Base-by-base conservation (phyloP, 35 echinoderm and acorn worm genomes). In the Holothuria glaberrima region DNA sequence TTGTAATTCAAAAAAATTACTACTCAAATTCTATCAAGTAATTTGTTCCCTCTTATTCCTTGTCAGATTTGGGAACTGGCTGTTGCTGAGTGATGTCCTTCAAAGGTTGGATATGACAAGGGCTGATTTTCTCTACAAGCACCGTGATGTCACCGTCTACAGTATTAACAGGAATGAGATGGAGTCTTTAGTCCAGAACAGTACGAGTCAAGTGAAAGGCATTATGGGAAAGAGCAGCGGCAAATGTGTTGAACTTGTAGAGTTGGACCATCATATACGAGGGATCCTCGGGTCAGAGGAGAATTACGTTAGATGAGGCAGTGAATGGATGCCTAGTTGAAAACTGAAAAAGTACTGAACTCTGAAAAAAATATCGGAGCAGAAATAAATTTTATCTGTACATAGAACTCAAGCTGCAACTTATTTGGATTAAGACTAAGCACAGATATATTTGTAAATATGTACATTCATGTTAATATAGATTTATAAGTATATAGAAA, bases 1-100 rank as follows among this genome's bases (percentile, higher is more conserved):
- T n/a, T n/a, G n/a, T n/a, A n/a, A n/a, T n/a, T n/a, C n/a, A n/a
- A n/a, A n/a, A n/a, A 54, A 54, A 17, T 17, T 54, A 54, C 9
- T 14, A 9, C 0, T 54, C 50, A 54, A 9, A 54, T 54, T 54
- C 13, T 17, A 12, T 26, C 31, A 69, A 69, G 7, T 30, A 7
- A 6, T 81, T n/a, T 22, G 22, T 61, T 83, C 54, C 22, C 19
- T 33, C 21, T 69, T 69, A 4, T 73, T 69, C n/a, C 20, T 35
- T 85, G 16, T 68, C 64, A 94, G 92, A 58, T 65, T 85, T 46
- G 71, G 88, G 27, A 94, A 94, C 45, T 94, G 92, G 88, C 57
- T 94, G 13, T 20, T 93, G 22, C 56, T 90, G 30, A 19, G 48
- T 56, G 78, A 94, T 56, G 88, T 94, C 21, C 60, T 64, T 6